A percentile compares a stretch with the other conserved stretches of the same genome.
These are phyloP conservation scores for Zapus hudsonius DNA, from an alignment of 2,113 vertebrate species.

Conservation along the genomic window DNA sequence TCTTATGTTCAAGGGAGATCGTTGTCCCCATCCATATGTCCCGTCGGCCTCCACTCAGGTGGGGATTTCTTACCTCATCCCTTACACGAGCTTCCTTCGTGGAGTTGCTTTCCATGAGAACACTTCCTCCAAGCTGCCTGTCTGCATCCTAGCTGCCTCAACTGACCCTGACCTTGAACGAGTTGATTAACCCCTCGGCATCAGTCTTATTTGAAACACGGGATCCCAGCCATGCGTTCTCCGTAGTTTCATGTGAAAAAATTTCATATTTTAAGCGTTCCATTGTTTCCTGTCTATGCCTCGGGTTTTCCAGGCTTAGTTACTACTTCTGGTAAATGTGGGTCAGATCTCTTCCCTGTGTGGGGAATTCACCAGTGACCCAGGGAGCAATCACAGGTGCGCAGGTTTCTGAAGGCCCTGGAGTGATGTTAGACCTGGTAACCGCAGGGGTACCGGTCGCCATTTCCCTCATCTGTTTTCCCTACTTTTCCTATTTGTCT, in stretches of 20 bases:
- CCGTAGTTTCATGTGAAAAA: background rate
- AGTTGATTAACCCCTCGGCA: background rate
- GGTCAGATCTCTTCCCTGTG: background rate
- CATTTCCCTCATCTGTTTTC: no score
- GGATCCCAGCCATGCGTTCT: background rate
- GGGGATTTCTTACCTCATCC: background rate
- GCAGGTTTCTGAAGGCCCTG: background rate
- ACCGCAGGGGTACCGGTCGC: background rate
- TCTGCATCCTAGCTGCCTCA: background rate
- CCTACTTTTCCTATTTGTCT: background rate
- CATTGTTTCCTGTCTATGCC: background rate
- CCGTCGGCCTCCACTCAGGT: background rate
- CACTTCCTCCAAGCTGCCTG: rapidly evolving
- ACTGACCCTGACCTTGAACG: background rate
- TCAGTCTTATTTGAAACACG: background rate
- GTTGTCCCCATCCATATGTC: background rate
- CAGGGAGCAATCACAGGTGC: background rate
- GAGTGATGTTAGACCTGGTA: background rate
- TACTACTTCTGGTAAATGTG: background rate
- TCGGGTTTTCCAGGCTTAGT: background rate
- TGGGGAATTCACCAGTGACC: background rate
- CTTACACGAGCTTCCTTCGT: background rate
- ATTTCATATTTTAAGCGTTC: background rate
- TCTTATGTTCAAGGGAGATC: background rate
- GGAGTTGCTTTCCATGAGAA: background rate